These are phyloP conservation scores for Escarpia spicata DNA, from an alignment of 2,888 invertebrate species.

Conservation along the genomic window DNA sequence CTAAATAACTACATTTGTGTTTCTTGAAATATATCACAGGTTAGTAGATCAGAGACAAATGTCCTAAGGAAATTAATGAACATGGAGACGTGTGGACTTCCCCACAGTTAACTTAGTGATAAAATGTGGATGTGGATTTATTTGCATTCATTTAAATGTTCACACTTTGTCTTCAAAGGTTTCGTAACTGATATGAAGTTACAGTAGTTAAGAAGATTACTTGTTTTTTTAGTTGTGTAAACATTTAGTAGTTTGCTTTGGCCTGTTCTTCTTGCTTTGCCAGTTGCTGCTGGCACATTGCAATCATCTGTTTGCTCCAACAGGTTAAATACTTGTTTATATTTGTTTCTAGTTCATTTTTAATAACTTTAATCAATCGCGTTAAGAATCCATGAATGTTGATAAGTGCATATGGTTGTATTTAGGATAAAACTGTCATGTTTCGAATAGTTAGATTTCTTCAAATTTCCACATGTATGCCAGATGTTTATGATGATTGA, in stretches of 20 bases:
- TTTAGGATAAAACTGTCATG: not conserved
- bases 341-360: not conserved
- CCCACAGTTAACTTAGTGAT: not conserved
- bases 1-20: too few species aligned
- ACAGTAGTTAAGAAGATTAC: not conserved
- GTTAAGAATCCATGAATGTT: not conserved
- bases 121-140: not conserved
- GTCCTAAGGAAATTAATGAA: too few species aligned
- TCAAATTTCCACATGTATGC: not conserved
- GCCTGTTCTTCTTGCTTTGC: not conserved
- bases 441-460: not conserved
- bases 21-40: too few species aligned
- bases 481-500: not conserved
- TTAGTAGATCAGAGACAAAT: too few species aligned
- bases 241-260: not conserved
- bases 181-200: too few species aligned
- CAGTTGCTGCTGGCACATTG: not conserved
- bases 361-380: not conserved
- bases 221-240: not conserved
- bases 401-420: not conserved
- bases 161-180: not conserved
- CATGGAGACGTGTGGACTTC: too few species aligned
- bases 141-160: not conserved
- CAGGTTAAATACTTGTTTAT: not conserved
- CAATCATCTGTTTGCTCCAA: not conserved